Evolutionary conservation across 2,797 vertebrate species (phyloP), one percentile per base, ranked within the genome.

Genomic region (Enteromius unitaeniatus): DNA sequence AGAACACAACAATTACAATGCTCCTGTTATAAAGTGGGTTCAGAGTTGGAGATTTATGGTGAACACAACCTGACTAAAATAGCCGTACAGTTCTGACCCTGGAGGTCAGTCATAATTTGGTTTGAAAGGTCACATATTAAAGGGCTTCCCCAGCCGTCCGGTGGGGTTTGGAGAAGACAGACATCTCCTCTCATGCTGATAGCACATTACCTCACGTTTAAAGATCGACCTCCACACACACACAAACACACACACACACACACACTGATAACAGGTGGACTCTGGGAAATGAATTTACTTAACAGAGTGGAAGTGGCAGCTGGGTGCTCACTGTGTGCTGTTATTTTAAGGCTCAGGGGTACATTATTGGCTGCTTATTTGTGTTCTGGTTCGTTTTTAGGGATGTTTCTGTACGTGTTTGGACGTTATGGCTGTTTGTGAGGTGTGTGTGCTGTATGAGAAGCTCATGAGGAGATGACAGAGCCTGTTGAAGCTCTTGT

Each of bases 171-270:
- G 55, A 68, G 47, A 45, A 74, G 68, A 45, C 91, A 86, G 87
- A 90, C 91, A 90, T 92, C 91, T 86, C 83, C 84, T 58, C 34
- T 64, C 49, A 28, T 49, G 70, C 79, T 75, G 45, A 80, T 53
- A 37, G 73, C 82, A 37, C 78, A 85, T 95, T 93, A 94, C 92
- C 92, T 94, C 92, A 93, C 90, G 91, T 91, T 84, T 91, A 91
- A 91, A 92, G 31, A 49, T 47, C 81, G 87, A 88, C 87, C 84
- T 78, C 85, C 31, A 23, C 53, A 31, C 31, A 23, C 40, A n/a
- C n/a, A n/a, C n/a, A n/a, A n/a, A 49, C 72, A 67, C 81, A 49
- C 15, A 49, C 47, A 49, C 47, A 51, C 2, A 55, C 67, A 67
- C 79, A 62, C 76, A 23, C 49, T 9, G 17, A 15, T 10, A 79